Percentiles rank a stretch among this genome's conserved stretches.
phyloP scores from a whole-genome alignment of 2,113 vertebrate species.

The Perca flavescens region DNA sequence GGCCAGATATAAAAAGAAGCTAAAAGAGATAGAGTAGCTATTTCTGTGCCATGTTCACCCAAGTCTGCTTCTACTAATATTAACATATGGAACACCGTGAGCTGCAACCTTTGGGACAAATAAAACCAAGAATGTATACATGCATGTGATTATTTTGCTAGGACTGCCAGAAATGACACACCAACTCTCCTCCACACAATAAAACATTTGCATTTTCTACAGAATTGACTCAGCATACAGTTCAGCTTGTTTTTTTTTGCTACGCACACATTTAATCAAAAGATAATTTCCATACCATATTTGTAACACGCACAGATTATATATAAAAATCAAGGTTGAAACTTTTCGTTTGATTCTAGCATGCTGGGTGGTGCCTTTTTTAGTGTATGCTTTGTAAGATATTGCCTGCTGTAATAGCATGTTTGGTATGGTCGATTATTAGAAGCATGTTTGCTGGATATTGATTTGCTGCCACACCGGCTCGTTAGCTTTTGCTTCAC shows the following conservation, averaged over 20 bases:
- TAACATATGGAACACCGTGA: conserved; percentile 53
- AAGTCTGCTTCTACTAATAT: conserved; percentile 62
- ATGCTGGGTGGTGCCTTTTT: neutral
- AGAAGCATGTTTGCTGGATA: conserved; percentile 30
- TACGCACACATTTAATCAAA: neutral
- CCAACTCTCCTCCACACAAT: neutral
- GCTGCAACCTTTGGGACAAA: conserved; percentile 44
- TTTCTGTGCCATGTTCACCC: conserved; percentile 62
- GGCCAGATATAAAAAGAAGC: conserved; percentile 75
- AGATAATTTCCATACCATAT: neutral
- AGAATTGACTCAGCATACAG: conserved; percentile 49
- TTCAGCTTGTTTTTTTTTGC: neutral
- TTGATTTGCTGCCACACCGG: conserved; percentile 42
- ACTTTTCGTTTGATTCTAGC: neutral
- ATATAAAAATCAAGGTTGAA: neutral
- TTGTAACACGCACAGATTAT: neutral
- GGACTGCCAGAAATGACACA: conserved; percentile 27
- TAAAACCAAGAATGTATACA: conserved; percentile 36
- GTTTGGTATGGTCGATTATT: conserved; percentile 24
- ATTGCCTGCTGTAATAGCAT: conserved; percentile 1
- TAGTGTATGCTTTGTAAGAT: neutral
- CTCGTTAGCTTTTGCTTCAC: conserved; percentile 23
- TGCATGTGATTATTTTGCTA: conserved; percentile 50
- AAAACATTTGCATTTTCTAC: conserved; percentile 40
- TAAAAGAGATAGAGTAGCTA: conserved; percentile 61